Evolutionary conservation across 2,888 invertebrate genomes (phyloP).

Genomic region (Branchellion lobata): DNA sequence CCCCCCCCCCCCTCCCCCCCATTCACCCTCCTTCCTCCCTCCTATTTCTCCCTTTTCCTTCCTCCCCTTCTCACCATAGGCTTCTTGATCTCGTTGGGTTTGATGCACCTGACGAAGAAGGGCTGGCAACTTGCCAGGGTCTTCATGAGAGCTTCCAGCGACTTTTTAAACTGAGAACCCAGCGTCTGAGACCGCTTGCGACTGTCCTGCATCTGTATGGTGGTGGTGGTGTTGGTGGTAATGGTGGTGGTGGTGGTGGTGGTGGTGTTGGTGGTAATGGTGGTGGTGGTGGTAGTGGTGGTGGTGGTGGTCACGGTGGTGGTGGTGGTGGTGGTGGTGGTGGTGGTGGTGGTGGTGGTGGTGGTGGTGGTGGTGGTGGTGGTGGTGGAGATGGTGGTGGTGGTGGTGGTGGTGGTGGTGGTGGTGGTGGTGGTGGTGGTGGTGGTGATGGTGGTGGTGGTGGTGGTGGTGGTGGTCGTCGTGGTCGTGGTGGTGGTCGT

Average conservation of each 20-base stretch:
- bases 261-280: too few species aligned
- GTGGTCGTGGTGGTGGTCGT: too few species aligned
- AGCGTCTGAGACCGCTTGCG: conserved; percentile 69
- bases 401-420: neutral
- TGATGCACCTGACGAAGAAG: conserved; percentile 97
- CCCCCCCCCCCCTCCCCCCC: too few species aligned
- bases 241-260: too few species aligned
- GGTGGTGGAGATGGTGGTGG: too few species aligned
- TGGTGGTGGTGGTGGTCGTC: too few species aligned
- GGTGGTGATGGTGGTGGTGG: too few species aligned
- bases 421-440: neutral
- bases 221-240: neutral
- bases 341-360: neutral
- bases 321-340: neutral
- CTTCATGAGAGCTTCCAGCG: conserved; percentile 89
- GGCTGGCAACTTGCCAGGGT: conserved; percentile 92
- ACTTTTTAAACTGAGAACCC: conserved; percentile 94
- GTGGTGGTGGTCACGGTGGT: too few species aligned
- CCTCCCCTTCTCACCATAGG: conserved; percentile 66
- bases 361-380: neutral
- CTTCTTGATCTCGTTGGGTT: conserved; percentile 94
- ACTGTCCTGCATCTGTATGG: conserved; percentile 55
- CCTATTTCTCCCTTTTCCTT: too few species aligned
- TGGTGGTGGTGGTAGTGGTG: neutral
- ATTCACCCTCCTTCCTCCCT: too few species aligned